Evolutionary conservation across 2,113 vertebrate genomes (phyloP), one percentile per base, ranked within the genome.

Genomic region (Podilymbus podiceps): DNA sequence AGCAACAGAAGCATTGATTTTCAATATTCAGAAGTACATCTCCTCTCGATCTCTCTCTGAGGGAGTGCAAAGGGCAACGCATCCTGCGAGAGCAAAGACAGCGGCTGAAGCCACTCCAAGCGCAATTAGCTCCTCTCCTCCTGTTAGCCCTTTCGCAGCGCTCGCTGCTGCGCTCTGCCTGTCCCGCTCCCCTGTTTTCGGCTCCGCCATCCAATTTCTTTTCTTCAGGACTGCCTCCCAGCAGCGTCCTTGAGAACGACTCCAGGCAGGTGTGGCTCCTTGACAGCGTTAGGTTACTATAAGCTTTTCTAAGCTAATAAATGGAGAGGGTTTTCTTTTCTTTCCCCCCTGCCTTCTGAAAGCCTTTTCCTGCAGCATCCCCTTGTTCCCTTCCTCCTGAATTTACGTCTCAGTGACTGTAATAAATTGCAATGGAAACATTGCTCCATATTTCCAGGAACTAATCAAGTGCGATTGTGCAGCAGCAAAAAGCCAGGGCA

Each of bases 381-480:
- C 56, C 31, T 80, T 27, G 31, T 59, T 90, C 56, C 44, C 15
- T 74, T 84, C 69, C 85, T 83, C 63, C 58, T n/a, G 82, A 91
- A 83, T 88, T 95, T 92, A 64, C 1, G 0, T 79, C 78, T 85
- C 55, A 5, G 69, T 89, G 90, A 28, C 82, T 79, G 71, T 56
- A 90, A 94, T 66, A 90, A 95, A 95, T 79, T 17, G 49, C 82
- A 93, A 35, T 88, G 74, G 88, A 79, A 95, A 90, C 85, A 85
- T 60, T 68, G 90, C 46, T 79, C 75, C 8, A 2, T 82, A 85
- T 92, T 97, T 93, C 90, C 92, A 90, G 78, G 78, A 93, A 92
- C 82, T 85, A 88, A 96, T 93, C 90, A 92, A 85, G 75, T 2
- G 4, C 35, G 85, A 94, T 42, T 79, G 82, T 76, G 66, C 0